phyloP scores from a whole-genome alignment of 2,113 vertebrate species.

The Narcine bancroftii region DNA sequence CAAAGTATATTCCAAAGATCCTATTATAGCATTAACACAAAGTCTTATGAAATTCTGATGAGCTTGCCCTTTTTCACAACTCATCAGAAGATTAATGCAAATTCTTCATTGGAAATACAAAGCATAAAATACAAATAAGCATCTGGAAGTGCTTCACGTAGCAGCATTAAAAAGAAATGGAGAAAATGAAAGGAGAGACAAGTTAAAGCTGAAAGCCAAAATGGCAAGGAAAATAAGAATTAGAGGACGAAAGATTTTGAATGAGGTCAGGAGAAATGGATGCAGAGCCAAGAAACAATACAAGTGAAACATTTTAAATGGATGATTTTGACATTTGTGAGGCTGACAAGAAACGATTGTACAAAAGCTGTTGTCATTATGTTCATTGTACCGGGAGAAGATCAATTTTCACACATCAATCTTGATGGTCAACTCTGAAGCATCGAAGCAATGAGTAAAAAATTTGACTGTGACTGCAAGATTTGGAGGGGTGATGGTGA shows the following conservation, averaged over 20 bases:
- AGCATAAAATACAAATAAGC: neutral
- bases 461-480: neutral
- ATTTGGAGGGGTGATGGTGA: no score
- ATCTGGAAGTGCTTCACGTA: neutral
- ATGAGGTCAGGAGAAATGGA: neutral
- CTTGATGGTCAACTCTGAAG: neutral
- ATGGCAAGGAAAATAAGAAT: neutral
- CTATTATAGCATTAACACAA: neutral
- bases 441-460: neutral
- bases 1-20: neutral
- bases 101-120: neutral
- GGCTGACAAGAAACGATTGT: neutral
- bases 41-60: neutral
- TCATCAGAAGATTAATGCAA: neutral
- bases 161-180: neutral
- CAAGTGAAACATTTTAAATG: neutral
- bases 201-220: no score
- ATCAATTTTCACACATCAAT: neutral
- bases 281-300: neutral
- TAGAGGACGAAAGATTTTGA: neutral
- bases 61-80: neutral
- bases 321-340: neutral
- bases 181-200: neutral
- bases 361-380: neutral
- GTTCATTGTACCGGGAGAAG: no score